Conservation (phyloP, 2,797 vertebrate genomes). For the Trachurus trachurus region DNA sequence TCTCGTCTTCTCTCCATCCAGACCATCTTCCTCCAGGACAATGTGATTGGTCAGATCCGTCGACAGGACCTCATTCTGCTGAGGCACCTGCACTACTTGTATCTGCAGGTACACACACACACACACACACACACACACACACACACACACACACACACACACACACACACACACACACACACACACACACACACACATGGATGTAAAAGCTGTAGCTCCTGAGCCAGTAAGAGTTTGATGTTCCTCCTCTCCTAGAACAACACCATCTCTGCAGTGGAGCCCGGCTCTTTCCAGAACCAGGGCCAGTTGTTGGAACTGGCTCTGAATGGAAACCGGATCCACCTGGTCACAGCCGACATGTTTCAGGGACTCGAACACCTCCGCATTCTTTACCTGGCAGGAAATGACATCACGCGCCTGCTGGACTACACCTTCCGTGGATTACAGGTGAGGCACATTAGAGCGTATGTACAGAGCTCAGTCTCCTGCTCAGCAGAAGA, state of each 20-base stretch:
- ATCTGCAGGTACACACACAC: slow-evolving; percentile 84
- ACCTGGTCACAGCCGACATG: slow-evolving; percentile 85
- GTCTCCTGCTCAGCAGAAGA: background rate
- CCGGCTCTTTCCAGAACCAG: slow-evolving; percentile 88
- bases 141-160: background rate
- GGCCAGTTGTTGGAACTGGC: slow-evolving; percentile 90
- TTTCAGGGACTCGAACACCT: slow-evolving; percentile 91
- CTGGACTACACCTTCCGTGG: slow-evolving; percentile 91
- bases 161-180: too few species aligned
- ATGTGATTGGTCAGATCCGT: slow-evolving; percentile 89
- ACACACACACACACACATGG: too few species aligned
- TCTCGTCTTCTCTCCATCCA: slow-evolving; percentile 58
- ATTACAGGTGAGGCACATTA: slow-evolving; percentile 85
- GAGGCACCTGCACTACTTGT: slow-evolving; percentile 88
- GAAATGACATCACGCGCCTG: slow-evolving; percentile 90
- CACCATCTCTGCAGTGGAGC: slow-evolving; percentile 89
- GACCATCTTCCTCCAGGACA: slow-evolving; percentile 95
- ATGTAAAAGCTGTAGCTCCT: background rate
- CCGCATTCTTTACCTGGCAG: slow-evolving; percentile 92
- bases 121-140: background rate
- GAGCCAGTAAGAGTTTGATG: background rate
- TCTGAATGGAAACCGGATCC: slow-evolving; percentile 90
- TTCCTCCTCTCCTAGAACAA: slow-evolving; percentile 84
- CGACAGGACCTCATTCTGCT: slow-evolving; percentile 85
- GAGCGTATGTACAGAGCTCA: background rate